These are phyloP conservation scores for Ispidina picta DNA, from an alignment of 2,797 vertebrate species.

Conservation along the genomic window DNA sequence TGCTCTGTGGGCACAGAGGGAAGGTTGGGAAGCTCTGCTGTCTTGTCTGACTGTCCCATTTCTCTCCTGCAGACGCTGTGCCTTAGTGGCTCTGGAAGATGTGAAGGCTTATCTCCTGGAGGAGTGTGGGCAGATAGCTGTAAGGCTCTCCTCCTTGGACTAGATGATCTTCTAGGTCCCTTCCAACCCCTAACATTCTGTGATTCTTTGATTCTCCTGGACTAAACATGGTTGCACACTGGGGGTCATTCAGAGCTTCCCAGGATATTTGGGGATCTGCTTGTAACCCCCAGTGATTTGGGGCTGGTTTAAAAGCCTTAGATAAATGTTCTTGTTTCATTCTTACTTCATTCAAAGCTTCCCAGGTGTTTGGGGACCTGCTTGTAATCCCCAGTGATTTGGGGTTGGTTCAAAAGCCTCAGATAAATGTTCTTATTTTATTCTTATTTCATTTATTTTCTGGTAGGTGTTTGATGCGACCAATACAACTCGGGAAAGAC, in stretches of 20 bases:
- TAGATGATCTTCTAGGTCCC: background rate
- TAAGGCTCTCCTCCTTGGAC: conserved; percentile 71
- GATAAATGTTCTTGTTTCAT: background rate
- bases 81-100: conserved; percentile 90
- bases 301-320: background rate
- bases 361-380: fast-evolving
- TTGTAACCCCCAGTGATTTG: background rate
- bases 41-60: background rate
- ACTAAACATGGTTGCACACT: fast-evolving
- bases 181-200: too few relatives aligned
- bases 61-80: conserved; percentile 84
- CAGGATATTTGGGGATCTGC: fast-evolving
- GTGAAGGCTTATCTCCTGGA: conserved; percentile 90
- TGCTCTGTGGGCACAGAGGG: background rate
- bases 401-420: background rate
- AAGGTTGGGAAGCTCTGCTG: background rate
- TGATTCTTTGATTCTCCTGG: background rate
- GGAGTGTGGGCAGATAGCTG: conserved; percentile 94
- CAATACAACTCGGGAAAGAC: conserved; percentile 94
- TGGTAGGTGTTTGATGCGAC: conserved; percentile 95
- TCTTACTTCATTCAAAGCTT: background rate
- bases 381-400: background rate
- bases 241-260: background rate
- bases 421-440: background rate
- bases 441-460: background rate